Conservation (phyloP, 2,888 invertebrate genomes). For the Subacronicta megacephala region DNA sequence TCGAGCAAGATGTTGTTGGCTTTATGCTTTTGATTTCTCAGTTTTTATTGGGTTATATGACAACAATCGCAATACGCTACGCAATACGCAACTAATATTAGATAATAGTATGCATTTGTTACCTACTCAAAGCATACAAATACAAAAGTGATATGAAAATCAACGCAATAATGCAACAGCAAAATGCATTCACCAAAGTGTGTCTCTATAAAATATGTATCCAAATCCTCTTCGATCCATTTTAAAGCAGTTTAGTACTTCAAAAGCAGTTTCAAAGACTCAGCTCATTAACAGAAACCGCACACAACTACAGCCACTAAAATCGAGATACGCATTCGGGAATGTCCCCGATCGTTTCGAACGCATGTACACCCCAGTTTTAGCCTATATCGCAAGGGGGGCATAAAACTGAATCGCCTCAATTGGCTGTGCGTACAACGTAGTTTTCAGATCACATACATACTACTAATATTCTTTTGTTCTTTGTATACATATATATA, state of each 20-base stretch:
- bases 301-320: slow-evolving; percentile 32
- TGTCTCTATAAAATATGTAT: no score
- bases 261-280: slow-evolving; percentile 17
- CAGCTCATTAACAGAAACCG: slow-evolving; percentile 10
- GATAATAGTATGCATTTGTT: no score
- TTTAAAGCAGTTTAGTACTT: background rate
- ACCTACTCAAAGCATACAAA: no score
- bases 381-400: slow-evolving; percentile 68
- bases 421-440: slow-evolving; percentile 71
- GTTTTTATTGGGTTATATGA: no score
- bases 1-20: no score
- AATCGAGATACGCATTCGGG: slow-evolving; percentile 32
- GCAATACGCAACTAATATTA: no score
- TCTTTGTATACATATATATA: slow-evolving; percentile 17
- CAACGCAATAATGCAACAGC: no score
- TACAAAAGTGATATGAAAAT: no score
- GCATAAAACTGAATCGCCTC: slow-evolving; percentile 77
- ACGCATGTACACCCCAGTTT: slow-evolving; percentile 48
- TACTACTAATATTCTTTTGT: slow-evolving; percentile 60
- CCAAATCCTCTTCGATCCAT: background rate
- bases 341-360: slow-evolving; percentile 23
- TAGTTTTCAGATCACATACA: slow-evolving; percentile 76
- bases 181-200: no score
- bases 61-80: no score
- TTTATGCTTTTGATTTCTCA: no score